Percentiles rank a stretch among this genome's conserved stretches.
Evolutionary conservation across 2,113 vertebrate species (phyloP).

Genomic region (Erpornis zantholeuca): DNA sequence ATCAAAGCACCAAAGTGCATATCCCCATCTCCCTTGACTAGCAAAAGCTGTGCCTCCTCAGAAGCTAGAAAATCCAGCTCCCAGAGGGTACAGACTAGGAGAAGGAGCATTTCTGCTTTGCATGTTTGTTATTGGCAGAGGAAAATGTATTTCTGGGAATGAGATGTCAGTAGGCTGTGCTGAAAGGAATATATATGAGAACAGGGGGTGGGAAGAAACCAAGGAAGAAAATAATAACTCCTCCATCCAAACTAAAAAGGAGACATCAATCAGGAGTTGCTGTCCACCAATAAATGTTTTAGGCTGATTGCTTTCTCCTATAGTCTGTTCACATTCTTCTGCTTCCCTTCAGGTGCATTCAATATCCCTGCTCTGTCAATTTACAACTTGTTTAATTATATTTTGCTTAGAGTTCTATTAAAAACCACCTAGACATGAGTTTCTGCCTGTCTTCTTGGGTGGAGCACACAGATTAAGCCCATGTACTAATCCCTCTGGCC

Average conservation of each 20-base stretch:
- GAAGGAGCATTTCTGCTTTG: not conserved
- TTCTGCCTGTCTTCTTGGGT: not conserved
- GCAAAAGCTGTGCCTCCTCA: not conserved
- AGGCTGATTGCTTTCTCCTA: not conserved
- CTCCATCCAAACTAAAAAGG: not conserved
- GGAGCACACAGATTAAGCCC: not conserved
- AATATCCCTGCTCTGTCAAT: not conserved
- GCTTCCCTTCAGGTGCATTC: not conserved
- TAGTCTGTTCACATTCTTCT: not conserved
- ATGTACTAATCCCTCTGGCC: not conserved
- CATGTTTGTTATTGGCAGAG: not conserved
- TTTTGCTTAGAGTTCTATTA: not conserved
- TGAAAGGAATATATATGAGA: not conserved
- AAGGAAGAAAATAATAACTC: not conserved
- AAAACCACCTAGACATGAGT: fast-evolving
- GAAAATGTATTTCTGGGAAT: not conserved
- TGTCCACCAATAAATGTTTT: not conserved
- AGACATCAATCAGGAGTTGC: not conserved
- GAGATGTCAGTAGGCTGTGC: not conserved
- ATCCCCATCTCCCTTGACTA: not conserved
- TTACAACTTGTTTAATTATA: not conserved
- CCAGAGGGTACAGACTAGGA: not conserved
- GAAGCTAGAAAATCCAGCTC: not conserved
- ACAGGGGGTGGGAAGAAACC: not conserved
- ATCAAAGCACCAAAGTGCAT: not conserved